Evolutionary conservation across 2,797 vertebrate genomes (phyloP).

Genomic region (Yasuhikotakia modesta): DNA sequence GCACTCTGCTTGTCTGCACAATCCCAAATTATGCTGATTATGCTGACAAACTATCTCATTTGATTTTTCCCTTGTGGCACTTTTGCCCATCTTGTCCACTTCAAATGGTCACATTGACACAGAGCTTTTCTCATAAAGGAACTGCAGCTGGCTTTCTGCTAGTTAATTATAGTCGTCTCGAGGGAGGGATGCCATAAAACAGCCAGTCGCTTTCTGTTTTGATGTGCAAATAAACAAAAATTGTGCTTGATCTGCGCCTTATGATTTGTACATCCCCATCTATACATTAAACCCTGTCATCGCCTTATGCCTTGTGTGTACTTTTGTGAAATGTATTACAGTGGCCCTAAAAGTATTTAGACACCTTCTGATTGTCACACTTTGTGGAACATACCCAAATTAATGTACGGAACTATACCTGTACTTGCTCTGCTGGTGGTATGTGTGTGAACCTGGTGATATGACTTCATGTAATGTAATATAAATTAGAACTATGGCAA

Average conservation of each 20-base stretch:
- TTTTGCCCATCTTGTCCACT: neutral
- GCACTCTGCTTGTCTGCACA: neutral
- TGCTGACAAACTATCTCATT: constrained; percentile 6
- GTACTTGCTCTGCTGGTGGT: too few species aligned
- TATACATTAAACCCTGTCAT: neutral
- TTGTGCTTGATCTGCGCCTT: constrained; percentile 1
- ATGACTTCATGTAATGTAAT: neutral
- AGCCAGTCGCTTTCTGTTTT: constrained; percentile 25
- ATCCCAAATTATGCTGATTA: neutral
- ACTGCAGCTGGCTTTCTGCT: constrained; percentile 28
- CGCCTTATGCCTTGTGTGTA: neutral
- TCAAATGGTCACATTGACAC: constrained; percentile 20
- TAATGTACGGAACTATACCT: too few species aligned
- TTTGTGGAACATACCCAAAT: too few species aligned
- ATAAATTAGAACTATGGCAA: too few species aligned
- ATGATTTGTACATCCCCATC: neutral
- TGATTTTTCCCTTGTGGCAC: constrained; percentile 8
- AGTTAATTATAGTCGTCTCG: constrained; percentile 48
- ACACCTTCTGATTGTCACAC: neutral
- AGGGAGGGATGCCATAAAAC: constrained; percentile 30
- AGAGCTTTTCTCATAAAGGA: constrained; percentile 27
- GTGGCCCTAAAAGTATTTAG: neutral
- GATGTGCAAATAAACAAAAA: constrained; percentile 17
- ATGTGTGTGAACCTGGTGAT: too few species aligned
- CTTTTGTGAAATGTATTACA: neutral